These are phyloP conservation scores for Dyspetes luteomarginatus DNA, from an alignment of 2,888 invertebrate genomes.

Conservation along the genomic window DNA sequence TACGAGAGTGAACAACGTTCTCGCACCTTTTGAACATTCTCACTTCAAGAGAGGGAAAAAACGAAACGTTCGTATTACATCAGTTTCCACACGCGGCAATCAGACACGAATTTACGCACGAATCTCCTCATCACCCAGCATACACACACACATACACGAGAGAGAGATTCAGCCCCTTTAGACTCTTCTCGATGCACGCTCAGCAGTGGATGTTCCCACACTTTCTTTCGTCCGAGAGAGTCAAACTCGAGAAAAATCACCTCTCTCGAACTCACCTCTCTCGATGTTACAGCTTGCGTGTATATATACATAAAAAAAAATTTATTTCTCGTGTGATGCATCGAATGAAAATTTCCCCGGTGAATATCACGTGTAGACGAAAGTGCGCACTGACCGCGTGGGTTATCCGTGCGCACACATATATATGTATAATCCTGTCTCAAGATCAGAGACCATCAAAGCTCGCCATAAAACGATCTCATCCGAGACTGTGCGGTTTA, in stretches of 20 bases:
- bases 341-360: conserved; percentile 29
- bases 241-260: conserved; percentile 16
- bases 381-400: conserved; percentile 29
- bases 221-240: conserved; percentile 69
- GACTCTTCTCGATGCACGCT: conserved; percentile 50
- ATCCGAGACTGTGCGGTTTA: conserved; percentile 26
- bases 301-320: no score
- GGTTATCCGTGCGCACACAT: conserved; percentile 16
- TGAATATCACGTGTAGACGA: conserved; percentile 56
- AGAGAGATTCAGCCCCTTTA: conserved; percentile 52
- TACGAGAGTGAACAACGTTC: conserved; percentile 30
- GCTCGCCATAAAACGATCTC: conserved; percentile 54
- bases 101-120: conserved; percentile 74
- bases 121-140: conserved; percentile 67
- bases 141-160: conserved; percentile 12
- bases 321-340: conserved; percentile 11
- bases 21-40: conserved; percentile 6
- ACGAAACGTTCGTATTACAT: conserved; percentile 60
- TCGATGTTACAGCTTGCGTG: not conserved
- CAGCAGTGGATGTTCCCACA: conserved; percentile 73
- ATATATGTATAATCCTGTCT: conserved; percentile 10
- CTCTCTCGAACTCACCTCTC: conserved; percentile 10
- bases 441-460: conserved; percentile 54
- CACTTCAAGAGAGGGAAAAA: not conserved
- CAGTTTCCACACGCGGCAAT: conserved; percentile 68